These are phyloP conservation scores for Porites lobata DNA, from an alignment of 92 coral and sea anemone species.

Conservation along the genomic window DNA sequence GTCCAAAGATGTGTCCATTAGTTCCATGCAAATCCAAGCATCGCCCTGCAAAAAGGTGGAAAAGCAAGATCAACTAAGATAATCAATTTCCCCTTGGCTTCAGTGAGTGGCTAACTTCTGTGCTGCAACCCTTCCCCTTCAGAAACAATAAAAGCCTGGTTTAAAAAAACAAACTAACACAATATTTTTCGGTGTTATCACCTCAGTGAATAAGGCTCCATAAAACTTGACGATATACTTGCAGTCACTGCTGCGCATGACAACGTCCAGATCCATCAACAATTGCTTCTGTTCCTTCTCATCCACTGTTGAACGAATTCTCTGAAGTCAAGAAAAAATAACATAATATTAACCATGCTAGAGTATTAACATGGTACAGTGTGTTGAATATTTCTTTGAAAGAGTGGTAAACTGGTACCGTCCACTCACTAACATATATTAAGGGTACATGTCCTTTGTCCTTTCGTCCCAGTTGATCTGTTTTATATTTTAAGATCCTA, in stretches of 20 bases:
- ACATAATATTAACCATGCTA: background rate
- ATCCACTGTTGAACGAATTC: slow-evolving; percentile 98
- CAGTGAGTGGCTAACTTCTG: too few relatives aligned
- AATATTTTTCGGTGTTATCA: slow-evolving; percentile 7
- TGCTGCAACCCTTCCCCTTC: background rate
- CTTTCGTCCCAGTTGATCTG: too few relatives aligned
- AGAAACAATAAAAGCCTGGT: background rate
- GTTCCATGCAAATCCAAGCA: slow-evolving; percentile 99
- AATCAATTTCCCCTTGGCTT: too few relatives aligned
- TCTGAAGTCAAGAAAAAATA: slow-evolving; percentile 53
- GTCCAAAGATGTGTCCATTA: slow-evolving; percentile 95
- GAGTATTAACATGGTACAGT: too few relatives aligned
- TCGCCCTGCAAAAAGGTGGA: slow-evolving; percentile 76
- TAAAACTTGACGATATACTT: slow-evolving; percentile 93
- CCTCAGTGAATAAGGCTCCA: slow-evolving; percentile 99
- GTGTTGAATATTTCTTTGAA: too few relatives aligned
- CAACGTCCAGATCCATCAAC: slow-evolving; percentile 96
- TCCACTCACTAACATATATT: too few relatives aligned
- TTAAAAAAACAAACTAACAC: background rate
- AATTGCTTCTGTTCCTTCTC: slow-evolving; percentile 98
- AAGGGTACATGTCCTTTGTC: too few relatives aligned
- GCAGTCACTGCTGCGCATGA: slow-evolving; percentile 98
- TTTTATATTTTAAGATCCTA: too few relatives aligned
- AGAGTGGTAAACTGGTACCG: too few relatives aligned
- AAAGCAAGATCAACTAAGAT: too few relatives aligned